A percentile compares a stretch with the other conserved stretches of the same genome.
phyloP scores from a whole-genome alignment of 2,888 invertebrate species.

The Dryobota labecula region DNA sequence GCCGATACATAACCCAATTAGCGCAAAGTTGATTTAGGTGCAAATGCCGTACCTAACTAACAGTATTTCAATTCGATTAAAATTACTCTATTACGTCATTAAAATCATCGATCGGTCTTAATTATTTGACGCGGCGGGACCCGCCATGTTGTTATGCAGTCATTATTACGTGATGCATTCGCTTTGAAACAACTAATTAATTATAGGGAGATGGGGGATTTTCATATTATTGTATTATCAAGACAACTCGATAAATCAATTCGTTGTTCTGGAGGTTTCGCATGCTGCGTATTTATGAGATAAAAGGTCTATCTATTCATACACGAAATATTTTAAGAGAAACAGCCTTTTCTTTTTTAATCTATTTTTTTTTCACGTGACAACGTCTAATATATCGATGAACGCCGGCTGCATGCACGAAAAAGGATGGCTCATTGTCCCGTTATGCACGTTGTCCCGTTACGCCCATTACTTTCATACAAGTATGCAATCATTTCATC shows the following conservation, averaged over 20 bases:
- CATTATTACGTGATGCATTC: conserved; percentile 23
- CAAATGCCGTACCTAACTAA: conserved; percentile 9
- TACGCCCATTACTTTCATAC: too few species aligned
- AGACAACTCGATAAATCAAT: background rate
- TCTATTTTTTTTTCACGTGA: too few species aligned
- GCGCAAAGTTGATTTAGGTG: conserved; percentile 15
- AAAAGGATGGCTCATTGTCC: too few species aligned
- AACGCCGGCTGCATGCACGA: too few species aligned
- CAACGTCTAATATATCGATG: too few species aligned
- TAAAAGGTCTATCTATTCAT: too few species aligned
- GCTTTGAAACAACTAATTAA: conserved; percentile 34
- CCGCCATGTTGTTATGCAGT: conserved; percentile 25
- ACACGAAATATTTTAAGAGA: too few species aligned
- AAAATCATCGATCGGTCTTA: conserved; percentile 47
- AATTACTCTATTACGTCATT: conserved; percentile 32
- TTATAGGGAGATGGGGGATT: background rate
- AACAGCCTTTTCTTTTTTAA: too few species aligned
- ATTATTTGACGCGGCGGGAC: conserved; percentile 37
- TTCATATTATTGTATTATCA: background rate
- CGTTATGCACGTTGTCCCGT: too few species aligned
- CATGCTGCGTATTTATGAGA: background rate
- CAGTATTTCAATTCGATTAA: conserved; percentile 1
- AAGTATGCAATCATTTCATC: too few species aligned
- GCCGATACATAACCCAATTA: background rate
- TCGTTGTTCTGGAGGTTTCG: background rate